Percentiles rank a stretch among this genome's conserved stretches.
phyloP scores from a whole-genome alignment of 1,140 invertebrate species.

The Stegodyphus mimosarum region DNA sequence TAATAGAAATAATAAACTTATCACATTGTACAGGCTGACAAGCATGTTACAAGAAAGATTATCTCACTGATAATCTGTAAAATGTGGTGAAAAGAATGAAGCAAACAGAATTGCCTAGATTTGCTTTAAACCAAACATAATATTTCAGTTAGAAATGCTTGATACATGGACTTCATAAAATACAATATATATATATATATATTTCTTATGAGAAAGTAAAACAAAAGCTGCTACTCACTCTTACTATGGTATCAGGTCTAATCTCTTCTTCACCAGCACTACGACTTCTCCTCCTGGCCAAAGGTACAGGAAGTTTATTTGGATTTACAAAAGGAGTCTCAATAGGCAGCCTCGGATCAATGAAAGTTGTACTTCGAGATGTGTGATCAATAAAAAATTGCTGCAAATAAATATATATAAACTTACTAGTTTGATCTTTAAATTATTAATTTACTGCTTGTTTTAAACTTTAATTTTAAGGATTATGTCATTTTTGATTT shows the following conservation, averaged over 20 bases:
- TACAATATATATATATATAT: neutral
- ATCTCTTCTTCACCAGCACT: constrained; percentile 66
- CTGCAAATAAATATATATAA: constrained; percentile 69
- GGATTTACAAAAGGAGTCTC: constrained; percentile 73
- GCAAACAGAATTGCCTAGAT: too few relatives aligned
- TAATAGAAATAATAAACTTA: too few relatives aligned
- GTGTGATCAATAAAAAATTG: constrained; percentile 96
- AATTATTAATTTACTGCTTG: too few relatives aligned
- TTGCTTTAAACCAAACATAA: too few relatives aligned
- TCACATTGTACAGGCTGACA: too few relatives aligned
- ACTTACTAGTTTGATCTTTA: too few relatives aligned
- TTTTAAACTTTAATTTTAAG: too few relatives aligned
- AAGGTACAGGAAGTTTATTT: constrained; percentile 65
- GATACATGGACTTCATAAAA: neutral
- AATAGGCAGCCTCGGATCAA: constrained; percentile 91
- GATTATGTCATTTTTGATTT: too few relatives aligned
- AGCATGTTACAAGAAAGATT: too few relatives aligned
- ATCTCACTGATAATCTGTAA: too few relatives aligned
- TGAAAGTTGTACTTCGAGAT: constrained; percentile 91
- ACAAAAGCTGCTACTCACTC: constrained; percentile 11
- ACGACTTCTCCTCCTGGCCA: constrained; percentile 63
- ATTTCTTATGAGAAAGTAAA: neutral
- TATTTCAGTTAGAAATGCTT: neutral
- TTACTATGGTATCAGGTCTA: constrained; percentile 66
- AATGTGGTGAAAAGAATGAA: too few relatives aligned